A percentile compares a stretch with the other conserved stretches of the same genome.
These are phyloP conservation scores for Noctua comes DNA, from an alignment of 2,888 invertebrate genomes.

Conservation along the genomic window DNA sequence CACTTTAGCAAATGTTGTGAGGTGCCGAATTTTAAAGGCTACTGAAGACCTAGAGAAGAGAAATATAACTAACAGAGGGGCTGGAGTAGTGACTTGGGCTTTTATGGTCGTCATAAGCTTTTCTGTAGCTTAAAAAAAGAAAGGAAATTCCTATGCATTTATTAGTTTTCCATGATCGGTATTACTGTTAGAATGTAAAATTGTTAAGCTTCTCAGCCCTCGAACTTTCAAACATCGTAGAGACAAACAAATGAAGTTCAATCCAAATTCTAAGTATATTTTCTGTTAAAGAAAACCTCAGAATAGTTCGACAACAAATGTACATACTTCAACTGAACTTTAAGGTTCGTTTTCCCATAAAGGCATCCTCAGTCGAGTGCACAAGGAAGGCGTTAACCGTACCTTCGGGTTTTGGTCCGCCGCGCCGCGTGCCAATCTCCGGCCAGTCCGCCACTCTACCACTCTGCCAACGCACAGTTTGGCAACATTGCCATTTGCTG, in stretches of 20 bases:
- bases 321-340: neutral
- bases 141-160: neutral
- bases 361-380: constrained; percentile 22
- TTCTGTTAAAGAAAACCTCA: neutral
- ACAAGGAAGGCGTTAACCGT: constrained; percentile 39
- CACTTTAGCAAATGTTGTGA: neutral
- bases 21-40: neutral
- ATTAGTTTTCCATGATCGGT: neutral
- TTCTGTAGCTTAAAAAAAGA: too few relatives aligned
- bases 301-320: neutral
- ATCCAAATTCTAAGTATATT: neutral
- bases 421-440: constrained; percentile 51
- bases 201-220: neutral
- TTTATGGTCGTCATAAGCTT: neutral
- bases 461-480: constrained; percentile 59
- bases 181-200: neutral
- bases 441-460: constrained; percentile 38
- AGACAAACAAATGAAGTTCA: neutral
- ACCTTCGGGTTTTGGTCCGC: constrained; percentile 38
- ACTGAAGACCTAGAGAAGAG: too few relatives aligned
- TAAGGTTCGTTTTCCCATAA: constrained; percentile 29
- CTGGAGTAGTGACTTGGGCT: neutral
- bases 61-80: too few relatives aligned
- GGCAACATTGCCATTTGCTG: constrained; percentile 54
- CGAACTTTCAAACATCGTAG: too few relatives aligned